phyloP scores from a whole-genome alignment of 1,140 invertebrate genomes.

The Caerostris darwini region DNA sequence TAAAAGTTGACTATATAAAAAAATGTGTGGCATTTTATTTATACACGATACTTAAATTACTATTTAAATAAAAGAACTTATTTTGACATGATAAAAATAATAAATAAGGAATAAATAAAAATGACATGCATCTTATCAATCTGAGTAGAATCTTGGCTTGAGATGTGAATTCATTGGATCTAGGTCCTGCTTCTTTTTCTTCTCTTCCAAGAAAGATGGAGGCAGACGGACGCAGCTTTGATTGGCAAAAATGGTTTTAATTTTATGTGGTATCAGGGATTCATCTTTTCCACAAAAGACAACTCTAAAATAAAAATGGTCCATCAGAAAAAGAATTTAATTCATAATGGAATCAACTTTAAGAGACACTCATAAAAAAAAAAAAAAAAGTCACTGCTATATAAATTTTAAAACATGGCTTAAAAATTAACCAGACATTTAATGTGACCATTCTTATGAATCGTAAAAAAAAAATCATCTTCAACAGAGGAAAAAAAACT shows the following conservation, averaged over 20 bases:
- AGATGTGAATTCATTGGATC: neutral
- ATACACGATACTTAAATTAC: too few relatives aligned
- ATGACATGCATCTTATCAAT: neutral
- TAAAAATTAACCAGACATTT: too few relatives aligned
- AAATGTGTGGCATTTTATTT: neutral
- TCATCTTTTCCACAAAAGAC: slow-evolving; percentile 73
- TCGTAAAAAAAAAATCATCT: too few relatives aligned
- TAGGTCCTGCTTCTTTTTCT: neutral
- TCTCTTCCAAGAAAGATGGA: neutral
- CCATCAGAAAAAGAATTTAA: neutral
- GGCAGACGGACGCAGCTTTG: slow-evolving; percentile 42
- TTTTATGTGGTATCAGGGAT: slow-evolving; percentile 68
- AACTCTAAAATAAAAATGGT: slow-evolving; percentile 37
- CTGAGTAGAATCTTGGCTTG: slow-evolving; percentile 4
- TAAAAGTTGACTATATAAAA: slow-evolving; percentile 61
- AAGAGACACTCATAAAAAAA: too few relatives aligned
- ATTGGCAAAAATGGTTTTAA: slow-evolving; percentile 71
- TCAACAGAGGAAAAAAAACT: too few relatives aligned
- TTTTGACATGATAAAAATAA: neutral
- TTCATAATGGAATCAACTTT: too few relatives aligned
- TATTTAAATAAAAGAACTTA: neutral
- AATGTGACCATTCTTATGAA: too few relatives aligned
- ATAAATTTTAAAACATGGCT: too few relatives aligned
- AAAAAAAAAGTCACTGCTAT: too few relatives aligned
- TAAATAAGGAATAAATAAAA: slow-evolving; percentile 24